These are phyloP conservation scores for Lithobius niger DNA, from an alignment of 1,140 invertebrate species.

Conservation along the genomic window DNA sequence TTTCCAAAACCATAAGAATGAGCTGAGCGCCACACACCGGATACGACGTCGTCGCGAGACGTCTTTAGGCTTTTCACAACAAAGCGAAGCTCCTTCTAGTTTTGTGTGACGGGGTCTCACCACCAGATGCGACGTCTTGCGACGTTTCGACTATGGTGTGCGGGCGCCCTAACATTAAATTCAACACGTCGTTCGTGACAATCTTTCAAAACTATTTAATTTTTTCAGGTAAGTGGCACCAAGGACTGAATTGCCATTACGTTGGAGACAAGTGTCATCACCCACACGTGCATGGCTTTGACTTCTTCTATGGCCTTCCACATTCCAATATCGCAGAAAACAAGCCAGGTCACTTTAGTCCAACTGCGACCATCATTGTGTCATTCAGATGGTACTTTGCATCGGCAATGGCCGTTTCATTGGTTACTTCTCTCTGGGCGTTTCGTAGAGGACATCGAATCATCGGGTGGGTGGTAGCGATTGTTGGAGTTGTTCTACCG, in stretches of 20 bases:
- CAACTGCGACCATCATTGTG: not conserved
- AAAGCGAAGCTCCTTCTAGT: not conserved
- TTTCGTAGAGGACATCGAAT: not conserved
- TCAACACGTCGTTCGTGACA: not conserved
- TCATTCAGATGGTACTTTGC: not conserved
- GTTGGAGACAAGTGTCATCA: conserved; percentile 27
- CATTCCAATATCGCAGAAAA: conserved; percentile 31
- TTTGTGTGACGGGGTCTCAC: not conserved
- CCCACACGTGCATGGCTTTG: conserved; percentile 37
- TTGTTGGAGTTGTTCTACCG: not conserved
- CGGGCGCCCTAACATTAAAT: not conserved
- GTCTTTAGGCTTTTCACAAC: too few relatives aligned
- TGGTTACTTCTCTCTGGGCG: not conserved
- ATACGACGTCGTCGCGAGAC: too few relatives aligned
- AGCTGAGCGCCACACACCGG: too few relatives aligned
- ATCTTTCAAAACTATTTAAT: not conserved
- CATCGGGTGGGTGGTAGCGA: not conserved
- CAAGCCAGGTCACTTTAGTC: not conserved
- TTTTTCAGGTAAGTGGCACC: conserved; percentile 35
- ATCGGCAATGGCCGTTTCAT: not conserved
- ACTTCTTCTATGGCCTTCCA: conserved; percentile 36
- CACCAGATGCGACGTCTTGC: not conserved
- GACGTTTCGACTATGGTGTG: not conserved
- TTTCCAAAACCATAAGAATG: too few relatives aligned
- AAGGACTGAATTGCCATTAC: conserved; percentile 27